phyloP scores from a whole-genome alignment of 2,113 vertebrate genomes.

The Euleptes europaea region DNA sequence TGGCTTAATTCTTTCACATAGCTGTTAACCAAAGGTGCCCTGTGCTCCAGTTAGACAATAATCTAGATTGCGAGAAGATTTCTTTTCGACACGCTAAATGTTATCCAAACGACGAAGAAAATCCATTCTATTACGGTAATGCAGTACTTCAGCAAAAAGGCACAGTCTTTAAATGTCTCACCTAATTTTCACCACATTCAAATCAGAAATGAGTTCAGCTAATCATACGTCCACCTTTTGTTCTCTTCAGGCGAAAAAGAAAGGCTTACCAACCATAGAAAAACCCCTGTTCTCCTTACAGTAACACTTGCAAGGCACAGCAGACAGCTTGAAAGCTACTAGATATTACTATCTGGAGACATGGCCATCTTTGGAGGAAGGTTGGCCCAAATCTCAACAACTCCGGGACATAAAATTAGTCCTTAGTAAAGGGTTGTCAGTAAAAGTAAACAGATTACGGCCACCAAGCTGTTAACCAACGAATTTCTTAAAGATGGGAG shows the following conservation, averaged over 20 bases:
- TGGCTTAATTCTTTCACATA: conserved; percentile 21
- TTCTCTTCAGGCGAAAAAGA: conserved; percentile 9
- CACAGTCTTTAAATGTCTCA: conserved; percentile 48
- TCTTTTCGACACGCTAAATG: conserved; percentile 31
- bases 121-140: conserved; percentile 29
- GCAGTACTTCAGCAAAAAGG: conserved; percentile 2
- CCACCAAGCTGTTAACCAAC: neutral
- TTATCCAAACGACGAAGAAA: conserved; percentile 42
- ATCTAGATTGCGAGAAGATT: conserved; percentile 47
- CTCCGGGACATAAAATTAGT: neutral
- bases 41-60: conserved; percentile 7
- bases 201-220: conserved; percentile 18
- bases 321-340: conserved; percentile 23
- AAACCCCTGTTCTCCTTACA: conserved; percentile 22
- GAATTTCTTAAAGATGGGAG: neutral
- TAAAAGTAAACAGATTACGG: neutral
- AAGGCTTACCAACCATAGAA: conserved; percentile 8
- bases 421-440: neutral
- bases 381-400: neutral
- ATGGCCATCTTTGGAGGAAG: neutral
- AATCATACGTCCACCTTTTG: conserved; percentile 45
- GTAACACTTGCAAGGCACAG: neutral
- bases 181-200: conserved; percentile 42
- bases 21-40: conserved; percentile 4
- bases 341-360: neutral